A percentile compares a stretch with the other conserved stretches of the same genome.
Evolutionary conservation across 2,888 invertebrate species (phyloP).

Genomic region (Tinea trinotella): DNA sequence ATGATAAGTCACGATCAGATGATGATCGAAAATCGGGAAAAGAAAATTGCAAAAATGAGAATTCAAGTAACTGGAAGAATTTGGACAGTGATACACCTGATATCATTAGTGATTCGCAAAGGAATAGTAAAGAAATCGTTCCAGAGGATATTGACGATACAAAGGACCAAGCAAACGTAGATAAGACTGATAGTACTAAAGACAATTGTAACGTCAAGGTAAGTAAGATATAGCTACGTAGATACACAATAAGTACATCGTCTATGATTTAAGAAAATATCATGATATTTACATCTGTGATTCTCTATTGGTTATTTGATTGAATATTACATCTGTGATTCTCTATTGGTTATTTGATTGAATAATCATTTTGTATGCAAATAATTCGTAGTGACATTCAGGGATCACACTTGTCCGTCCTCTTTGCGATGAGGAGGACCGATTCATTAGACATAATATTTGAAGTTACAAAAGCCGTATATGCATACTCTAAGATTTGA

Average conservation of each 20-base stretch:
- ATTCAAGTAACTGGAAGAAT: constrained; percentile 52
- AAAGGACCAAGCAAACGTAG: constrained; percentile 40
- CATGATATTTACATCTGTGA: background rate
- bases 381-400: constrained; percentile 35
- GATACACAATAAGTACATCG: too few species aligned
- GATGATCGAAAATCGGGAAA: constrained; percentile 50
- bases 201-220: constrained; percentile 46
- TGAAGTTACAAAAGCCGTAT: constrained; percentile 27
- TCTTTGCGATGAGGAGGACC: constrained; percentile 22
- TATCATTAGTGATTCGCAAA: constrained; percentile 53
- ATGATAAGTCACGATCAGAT: constrained; percentile 51
- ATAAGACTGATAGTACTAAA: constrained; percentile 52
- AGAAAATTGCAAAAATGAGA: constrained; percentile 61
- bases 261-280: too few species aligned
- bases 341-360: constrained; percentile 24
- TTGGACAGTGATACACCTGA: constrained; percentile 42
- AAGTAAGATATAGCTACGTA: constrained; percentile 29
- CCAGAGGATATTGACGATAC: constrained; percentile 36
- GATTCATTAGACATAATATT: constrained; percentile 29
- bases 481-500: too few species aligned
- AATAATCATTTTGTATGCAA: constrained; percentile 61
- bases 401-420: constrained; percentile 30
- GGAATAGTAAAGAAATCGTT: constrained; percentile 34
- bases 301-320: background rate
- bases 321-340: background rate